Evolutionary conservation across 2,113 vertebrate species (phyloP).

Genomic region (Tupaia tana): DNA sequence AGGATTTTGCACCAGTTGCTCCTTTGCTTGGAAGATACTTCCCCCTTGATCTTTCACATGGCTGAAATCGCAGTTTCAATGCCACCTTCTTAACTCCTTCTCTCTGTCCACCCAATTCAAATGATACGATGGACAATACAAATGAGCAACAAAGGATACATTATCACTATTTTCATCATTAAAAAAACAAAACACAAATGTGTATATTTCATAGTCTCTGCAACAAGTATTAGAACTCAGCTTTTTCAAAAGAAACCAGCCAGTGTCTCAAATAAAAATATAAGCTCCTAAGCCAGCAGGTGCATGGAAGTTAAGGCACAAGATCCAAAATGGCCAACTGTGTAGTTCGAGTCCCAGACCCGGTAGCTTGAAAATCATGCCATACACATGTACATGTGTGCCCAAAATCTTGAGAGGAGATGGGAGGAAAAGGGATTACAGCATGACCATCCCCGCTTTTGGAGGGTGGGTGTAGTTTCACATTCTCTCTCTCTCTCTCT

Average conservation of each 20-base stretch:
- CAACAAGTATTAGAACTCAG: background rate
- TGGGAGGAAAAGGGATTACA: too few species aligned
- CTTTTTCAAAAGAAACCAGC: background rate
- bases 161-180: background rate
- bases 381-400: too few species aligned
- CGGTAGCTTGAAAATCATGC: too few species aligned
- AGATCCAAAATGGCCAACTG: too few species aligned
- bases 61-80: conserved; percentile 3
- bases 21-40: background rate
- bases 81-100: background rate
- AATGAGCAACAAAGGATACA: background rate
- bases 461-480: too few species aligned
- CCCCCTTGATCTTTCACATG: background rate
- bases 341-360: too few species aligned
- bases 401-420: too few species aligned
- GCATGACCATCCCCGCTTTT: too few species aligned
- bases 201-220: background rate
- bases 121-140: background rate
- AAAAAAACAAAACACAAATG: background rate
- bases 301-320: too few species aligned
- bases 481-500: too few species aligned
- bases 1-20: background rate
- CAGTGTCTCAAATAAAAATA: background rate
- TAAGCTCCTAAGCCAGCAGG: background rate
- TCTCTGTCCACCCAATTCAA: background rate